Conservation (phyloP, 2,888 invertebrate genomes). For the Leucania comma region DNA sequence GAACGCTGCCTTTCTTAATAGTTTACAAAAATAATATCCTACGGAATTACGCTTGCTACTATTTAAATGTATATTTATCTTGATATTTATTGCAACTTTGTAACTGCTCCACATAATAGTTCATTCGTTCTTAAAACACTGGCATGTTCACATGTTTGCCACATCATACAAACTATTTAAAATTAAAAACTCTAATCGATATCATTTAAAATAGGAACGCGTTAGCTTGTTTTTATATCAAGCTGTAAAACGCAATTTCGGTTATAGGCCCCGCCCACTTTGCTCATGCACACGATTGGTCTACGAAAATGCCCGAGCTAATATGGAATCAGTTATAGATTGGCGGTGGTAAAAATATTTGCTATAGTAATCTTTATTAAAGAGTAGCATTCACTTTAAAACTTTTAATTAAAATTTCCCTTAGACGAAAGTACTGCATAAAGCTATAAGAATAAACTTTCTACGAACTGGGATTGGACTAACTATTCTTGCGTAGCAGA, state of each 20-base stretch:
- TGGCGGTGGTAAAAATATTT: slow-evolving; percentile 17
- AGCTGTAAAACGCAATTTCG: slow-evolving; percentile 18
- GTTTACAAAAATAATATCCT: slow-evolving; percentile 55
- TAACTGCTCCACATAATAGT: slow-evolving; percentile 44
- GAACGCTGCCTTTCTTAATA: slow-evolving; percentile 29
- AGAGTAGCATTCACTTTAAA: slow-evolving; percentile 39
- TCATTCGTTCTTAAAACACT: slow-evolving; percentile 11
- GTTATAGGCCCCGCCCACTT: slow-evolving; percentile 13
- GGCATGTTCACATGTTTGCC: slow-evolving; percentile 7
- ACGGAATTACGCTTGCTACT: slow-evolving; percentile 33
- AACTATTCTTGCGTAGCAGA: slow-evolving; percentile 64
- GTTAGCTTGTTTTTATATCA: slow-evolving; percentile 9
- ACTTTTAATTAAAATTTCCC: slow-evolving; percentile 39
- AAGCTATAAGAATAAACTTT: slow-evolving; percentile 61
- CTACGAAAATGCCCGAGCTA: slow-evolving; percentile 6
- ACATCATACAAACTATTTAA: slow-evolving; percentile 29
- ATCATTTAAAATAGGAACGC: slow-evolving; percentile 49
- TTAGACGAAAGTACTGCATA: slow-evolving; percentile 58
- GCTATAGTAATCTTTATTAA: slow-evolving; percentile 32
- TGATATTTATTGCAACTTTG: slow-evolving; percentile 48
- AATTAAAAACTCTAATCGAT: slow-evolving; percentile 22
- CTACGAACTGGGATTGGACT: slow-evolving; percentile 61
- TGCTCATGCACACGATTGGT: slow-evolving; percentile 8
- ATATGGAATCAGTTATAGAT: slow-evolving; percentile 28
- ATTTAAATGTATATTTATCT: slow-evolving; percentile 23